Conservation (phyloP, 2,113 vertebrate genomes). For the Paradisaea rubra region DNA sequence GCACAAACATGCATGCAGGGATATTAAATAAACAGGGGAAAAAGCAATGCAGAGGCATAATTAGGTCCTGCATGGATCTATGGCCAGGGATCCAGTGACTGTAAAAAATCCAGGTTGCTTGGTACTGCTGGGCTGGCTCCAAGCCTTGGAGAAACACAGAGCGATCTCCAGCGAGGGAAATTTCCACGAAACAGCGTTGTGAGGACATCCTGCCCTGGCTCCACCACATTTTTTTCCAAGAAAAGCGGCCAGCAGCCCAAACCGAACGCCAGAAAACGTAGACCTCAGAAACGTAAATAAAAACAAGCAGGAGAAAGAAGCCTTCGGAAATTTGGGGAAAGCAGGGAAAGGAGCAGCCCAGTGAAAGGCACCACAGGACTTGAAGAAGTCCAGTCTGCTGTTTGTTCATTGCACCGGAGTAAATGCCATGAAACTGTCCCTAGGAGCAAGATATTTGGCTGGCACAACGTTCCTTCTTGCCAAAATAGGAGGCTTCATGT, state of each 20-base stretch:
- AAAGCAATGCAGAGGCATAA: constrained; percentile 3
- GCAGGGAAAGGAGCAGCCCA: constrained; percentile 7
- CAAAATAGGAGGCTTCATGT: background rate
- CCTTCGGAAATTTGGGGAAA: constrained; percentile 51
- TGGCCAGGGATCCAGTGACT: constrained; percentile 30
- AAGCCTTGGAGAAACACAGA: constrained; percentile 44
- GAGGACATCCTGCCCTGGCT: constrained; percentile 53
- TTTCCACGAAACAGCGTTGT: constrained; percentile 51
- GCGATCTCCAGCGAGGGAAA: constrained; percentile 51
- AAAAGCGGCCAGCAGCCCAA: constrained; percentile 65
- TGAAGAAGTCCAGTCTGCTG: constrained; percentile 35
- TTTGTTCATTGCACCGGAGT: constrained; percentile 35
- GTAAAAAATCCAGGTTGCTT: constrained; percentile 25
- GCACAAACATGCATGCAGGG: background rate
- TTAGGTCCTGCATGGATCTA: background rate
- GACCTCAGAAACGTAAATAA: constrained; percentile 71
- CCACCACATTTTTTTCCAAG: constrained; percentile 54
- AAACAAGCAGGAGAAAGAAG: constrained; percentile 62
- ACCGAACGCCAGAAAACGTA: constrained; percentile 51
- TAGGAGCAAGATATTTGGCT: constrained; percentile 31
- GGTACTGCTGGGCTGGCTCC: constrained; percentile 25
- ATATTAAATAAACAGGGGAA: background rate
- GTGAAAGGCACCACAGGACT: constrained; percentile 48
- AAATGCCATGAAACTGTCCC: constrained; percentile 22
- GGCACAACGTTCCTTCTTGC: background rate